A percentile compares a stretch with the other conserved stretches of the same genome.
These are phyloP conservation scores for Agriotes lineatus DNA, from an alignment of 2,888 invertebrate species.

Conservation along the genomic window DNA sequence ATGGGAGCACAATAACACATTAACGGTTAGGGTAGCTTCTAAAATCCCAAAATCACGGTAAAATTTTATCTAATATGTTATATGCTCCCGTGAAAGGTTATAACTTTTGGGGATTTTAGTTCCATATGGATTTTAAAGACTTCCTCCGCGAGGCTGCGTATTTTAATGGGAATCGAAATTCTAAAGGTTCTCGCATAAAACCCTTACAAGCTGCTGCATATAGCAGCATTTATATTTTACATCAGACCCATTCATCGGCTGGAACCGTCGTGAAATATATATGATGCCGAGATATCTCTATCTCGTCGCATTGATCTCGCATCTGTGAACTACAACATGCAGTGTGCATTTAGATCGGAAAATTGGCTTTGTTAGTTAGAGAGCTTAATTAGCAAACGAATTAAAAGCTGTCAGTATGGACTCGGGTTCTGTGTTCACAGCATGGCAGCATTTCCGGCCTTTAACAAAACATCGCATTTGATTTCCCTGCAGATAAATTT, in stretches of 20 bases:
- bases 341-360: constrained; percentile 24
- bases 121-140: constrained; percentile 10
- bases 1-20: no score
- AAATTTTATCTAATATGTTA: neutral
- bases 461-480: neutral
- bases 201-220: constrained; percentile 17
- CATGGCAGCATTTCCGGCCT: neutral
- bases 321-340: constrained; percentile 20
- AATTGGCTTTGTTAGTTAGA: constrained; percentile 35
- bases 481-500: constrained; percentile 10
- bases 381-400: constrained; percentile 36
- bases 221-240: constrained; percentile 22
- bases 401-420: constrained; percentile 19
- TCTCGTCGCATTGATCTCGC: constrained; percentile 21
- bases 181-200: constrained; percentile 10
- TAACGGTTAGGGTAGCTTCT: no score
- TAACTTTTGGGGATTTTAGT: constrained; percentile 2
- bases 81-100: neutral
- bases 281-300: constrained; percentile 10
- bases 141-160: neutral
- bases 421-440: neutral
- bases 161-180: constrained; percentile 17
- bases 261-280: constrained; percentile 13
- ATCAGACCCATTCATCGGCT: constrained; percentile 7
- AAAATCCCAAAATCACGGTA: neutral